Evolutionary conservation across 1,140 invertebrate species (phyloP).

Genomic region (Panagrolaimus sp.): DNA sequence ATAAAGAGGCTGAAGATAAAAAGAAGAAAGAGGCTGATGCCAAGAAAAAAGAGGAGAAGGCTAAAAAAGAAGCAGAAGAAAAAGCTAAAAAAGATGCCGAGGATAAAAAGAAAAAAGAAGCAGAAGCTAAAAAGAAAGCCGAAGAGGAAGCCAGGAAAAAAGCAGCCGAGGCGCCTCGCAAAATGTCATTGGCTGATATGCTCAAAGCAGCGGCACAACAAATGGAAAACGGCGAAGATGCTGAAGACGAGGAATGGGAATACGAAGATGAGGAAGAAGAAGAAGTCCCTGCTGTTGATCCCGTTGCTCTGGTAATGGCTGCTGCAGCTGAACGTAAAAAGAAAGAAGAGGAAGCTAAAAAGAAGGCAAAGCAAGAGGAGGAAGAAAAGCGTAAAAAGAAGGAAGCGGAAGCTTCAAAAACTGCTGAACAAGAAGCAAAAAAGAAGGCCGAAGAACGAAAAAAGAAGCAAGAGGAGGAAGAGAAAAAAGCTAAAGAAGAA

Average conservation of each 20-base stretch:
- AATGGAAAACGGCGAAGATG: background rate
- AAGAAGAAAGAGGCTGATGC: no score
- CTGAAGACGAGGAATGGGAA: conserved; percentile 4
- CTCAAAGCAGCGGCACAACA: background rate
- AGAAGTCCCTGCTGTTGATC: background rate
- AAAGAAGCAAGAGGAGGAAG: conserved; percentile 3
- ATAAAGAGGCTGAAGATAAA: no score
- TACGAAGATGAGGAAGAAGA: background rate
- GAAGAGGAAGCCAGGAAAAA: background rate
- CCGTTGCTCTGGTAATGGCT: background rate
- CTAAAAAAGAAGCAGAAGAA: background rate
- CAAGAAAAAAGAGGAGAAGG: conserved; percentile 4
- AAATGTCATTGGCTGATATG: conserved; percentile 1
- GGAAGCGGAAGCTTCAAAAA: background rate
- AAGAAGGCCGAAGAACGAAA: conserved; percentile 19
- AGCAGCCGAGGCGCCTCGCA: background rate
- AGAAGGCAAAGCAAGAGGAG: background rate
- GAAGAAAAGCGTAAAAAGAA: background rate
- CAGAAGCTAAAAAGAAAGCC: background rate
- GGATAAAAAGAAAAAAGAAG: background rate
- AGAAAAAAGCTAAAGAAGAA: background rate
- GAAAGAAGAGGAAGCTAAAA: background rate
- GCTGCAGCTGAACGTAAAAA: background rate
- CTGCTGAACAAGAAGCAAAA: background rate
- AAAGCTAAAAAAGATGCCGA: conserved; percentile 1